These are phyloP conservation scores for Ecdyonurus torrentis DNA, from an alignment of 2,888 invertebrate species.

Conservation along the genomic window DNA sequence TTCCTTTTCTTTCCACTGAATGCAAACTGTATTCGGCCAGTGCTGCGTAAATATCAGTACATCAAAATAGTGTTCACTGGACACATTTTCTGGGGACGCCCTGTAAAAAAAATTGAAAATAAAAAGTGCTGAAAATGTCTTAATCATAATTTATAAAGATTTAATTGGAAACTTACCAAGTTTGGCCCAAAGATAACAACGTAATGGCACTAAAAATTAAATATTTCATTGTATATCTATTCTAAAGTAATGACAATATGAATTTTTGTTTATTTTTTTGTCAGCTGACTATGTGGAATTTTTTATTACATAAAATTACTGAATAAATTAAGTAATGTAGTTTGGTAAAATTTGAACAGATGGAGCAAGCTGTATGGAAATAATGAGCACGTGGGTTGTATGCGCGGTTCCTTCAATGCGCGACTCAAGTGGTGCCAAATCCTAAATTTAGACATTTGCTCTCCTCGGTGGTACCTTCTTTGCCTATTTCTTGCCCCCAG, in stretches of 20 bases:
- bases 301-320: too few relatives aligned
- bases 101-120: neutral
- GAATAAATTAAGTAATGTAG: too few relatives aligned
- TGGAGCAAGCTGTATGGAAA: neutral
- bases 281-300: too few relatives aligned
- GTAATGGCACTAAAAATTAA: too few relatives aligned
- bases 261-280: too few relatives aligned
- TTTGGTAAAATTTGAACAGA: too few relatives aligned
- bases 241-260: too few relatives aligned
- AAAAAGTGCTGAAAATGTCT: too few relatives aligned
- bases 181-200: too few relatives aligned
- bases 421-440: neutral
- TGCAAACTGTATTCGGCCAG: slow-evolving; percentile 61
- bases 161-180: too few relatives aligned
- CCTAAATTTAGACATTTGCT: neutral
- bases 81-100: neutral
- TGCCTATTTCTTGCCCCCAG: neutral
- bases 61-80: slow-evolving; percentile 41
- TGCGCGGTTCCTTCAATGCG: neutral
- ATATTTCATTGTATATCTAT: too few relatives aligned
- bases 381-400: neutral
- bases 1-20: slow-evolving; percentile 46
- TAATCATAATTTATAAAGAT: too few relatives aligned
- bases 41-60: slow-evolving; percentile 61
- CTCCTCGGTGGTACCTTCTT: neutral